These are phyloP conservation scores for Notolepis coatsorum DNA, from an alignment of 2,797 vertebrate species.

Conservation along the genomic window DNA sequence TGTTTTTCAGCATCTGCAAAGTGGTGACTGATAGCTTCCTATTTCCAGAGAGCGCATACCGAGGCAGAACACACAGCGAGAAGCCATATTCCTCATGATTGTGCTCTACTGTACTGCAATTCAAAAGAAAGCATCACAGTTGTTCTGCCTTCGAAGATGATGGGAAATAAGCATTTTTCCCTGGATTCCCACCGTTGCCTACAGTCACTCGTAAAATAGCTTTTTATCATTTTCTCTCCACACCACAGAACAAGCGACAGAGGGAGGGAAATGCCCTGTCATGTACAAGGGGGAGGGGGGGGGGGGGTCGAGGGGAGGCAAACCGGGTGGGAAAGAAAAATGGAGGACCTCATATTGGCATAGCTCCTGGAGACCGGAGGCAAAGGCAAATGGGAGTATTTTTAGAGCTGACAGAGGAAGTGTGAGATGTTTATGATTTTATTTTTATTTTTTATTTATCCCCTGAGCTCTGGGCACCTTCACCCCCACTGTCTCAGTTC, in stretches of 20 bases:
- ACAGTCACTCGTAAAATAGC: slow-evolving; percentile 62
- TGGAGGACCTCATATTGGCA: slow-evolving; percentile 62
- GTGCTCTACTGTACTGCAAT: slow-evolving; percentile 27
- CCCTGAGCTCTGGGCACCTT: slow-evolving; percentile 28
- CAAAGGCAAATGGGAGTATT: slow-evolving; percentile 60
- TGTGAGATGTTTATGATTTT: slow-evolving; percentile 68
- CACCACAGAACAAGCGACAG: slow-evolving; percentile 8
- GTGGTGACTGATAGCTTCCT: slow-evolving; percentile 16
- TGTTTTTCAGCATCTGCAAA: slow-evolving; percentile 3
- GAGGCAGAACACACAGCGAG: slow-evolving; percentile 6
- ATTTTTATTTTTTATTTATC: slow-evolving; percentile 37
- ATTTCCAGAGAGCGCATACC: slow-evolving; percentile 26
- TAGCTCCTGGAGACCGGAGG: slow-evolving; percentile 61
- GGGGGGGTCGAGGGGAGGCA: slow-evolving; percentile 42
- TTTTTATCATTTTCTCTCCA: slow-evolving; percentile 48
- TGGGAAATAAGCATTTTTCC: slow-evolving; percentile 22
- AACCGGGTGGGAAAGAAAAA: slow-evolving; percentile 39
- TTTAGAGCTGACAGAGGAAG: slow-evolving; percentile 71
- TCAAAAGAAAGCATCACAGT: slow-evolving; percentile 35
- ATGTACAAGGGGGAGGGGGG: slow-evolving; percentile 47
- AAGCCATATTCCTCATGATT: slow-evolving; percentile 47
- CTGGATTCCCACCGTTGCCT: slow-evolving; percentile 54
- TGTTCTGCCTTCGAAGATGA: slow-evolving; percentile 55
- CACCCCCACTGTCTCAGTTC: neutral
- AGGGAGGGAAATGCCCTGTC: slow-evolving; percentile 55